A percentile compares a stretch with the other conserved stretches of the same genome.
These are phyloP conservation scores for Batillaria attramentaria DNA, from an alignment of 1,140 invertebrate species.

Conservation along the genomic window DNA sequence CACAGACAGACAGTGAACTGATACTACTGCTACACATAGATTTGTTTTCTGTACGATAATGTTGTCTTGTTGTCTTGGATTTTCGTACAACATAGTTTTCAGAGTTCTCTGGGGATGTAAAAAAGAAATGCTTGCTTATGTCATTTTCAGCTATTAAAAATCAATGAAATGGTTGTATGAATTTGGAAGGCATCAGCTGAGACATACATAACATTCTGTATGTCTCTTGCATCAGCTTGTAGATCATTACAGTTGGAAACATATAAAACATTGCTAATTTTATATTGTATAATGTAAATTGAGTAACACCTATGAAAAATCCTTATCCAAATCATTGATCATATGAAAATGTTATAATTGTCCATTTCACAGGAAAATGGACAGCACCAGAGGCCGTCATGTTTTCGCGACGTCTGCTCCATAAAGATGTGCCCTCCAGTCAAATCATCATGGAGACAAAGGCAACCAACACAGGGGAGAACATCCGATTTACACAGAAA, in stretches of 20 bases:
- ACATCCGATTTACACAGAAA: conserved; percentile 54
- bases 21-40: too few species aligned
- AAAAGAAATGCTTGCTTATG: too few species aligned
- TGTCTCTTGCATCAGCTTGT: background rate
- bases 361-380: conserved; percentile 9
- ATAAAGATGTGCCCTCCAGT: conserved; percentile 52
- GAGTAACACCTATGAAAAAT: background rate
- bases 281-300: background rate
- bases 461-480: conserved; percentile 63
- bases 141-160: too few species aligned
- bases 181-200: background rate
- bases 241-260: background rate
- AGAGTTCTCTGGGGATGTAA: too few species aligned
- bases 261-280: background rate
- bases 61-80: too few species aligned
- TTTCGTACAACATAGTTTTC: too few species aligned
- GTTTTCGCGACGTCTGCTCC: conserved; percentile 52
- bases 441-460: conserved; percentile 51
- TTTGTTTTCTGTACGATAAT: too few species aligned
- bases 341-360: background rate
- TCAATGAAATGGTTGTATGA: too few species aligned
- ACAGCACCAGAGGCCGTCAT: conserved; percentile 52
- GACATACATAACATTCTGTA: background rate
- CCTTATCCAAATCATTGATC: background rate
- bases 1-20: background rate